Percentiles rank a stretch among this genome's conserved stretches.
phyloP scores from a whole-genome alignment of 2,797 vertebrate genomes.

The Meda fulgida region DNA sequence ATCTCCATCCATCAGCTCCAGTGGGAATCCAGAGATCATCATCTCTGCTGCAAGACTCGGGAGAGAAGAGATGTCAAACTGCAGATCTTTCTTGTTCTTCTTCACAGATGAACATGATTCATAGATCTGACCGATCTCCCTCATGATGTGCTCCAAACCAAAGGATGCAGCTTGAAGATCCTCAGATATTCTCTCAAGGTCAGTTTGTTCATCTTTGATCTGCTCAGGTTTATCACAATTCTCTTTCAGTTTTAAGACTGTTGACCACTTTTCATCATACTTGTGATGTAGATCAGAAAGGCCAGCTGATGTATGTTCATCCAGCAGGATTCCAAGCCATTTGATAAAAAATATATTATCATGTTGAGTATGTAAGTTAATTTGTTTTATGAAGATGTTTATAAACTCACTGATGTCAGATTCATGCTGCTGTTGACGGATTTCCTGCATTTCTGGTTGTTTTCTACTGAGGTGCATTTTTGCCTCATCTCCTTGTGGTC shows the following conservation, averaged over 20 bases:
- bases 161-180: background rate
- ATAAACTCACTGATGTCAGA: background rate
- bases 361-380: background rate
- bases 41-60: background rate
- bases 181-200: background rate
- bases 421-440: background rate
- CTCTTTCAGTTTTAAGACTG: too few species aligned
- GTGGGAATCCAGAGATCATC: background rate
- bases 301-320: background rate
- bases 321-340: background rate
- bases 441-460: background rate
- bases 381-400: rapidly evolving
- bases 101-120: background rate
- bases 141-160: background rate
- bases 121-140: background rate
- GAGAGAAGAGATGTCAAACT: background rate
- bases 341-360: background rate
- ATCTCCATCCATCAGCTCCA: slow-evolving; percentile 9
- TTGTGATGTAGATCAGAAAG: background rate
- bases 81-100: background rate
- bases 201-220: background rate
- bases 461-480: background rate
- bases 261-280: too few species aligned
- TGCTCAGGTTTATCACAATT: background rate
- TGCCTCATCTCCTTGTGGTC: rapidly evolving